phyloP scores from a whole-genome alignment of 2,888 invertebrate genomes.

The Cheilosia grossa region DNA sequence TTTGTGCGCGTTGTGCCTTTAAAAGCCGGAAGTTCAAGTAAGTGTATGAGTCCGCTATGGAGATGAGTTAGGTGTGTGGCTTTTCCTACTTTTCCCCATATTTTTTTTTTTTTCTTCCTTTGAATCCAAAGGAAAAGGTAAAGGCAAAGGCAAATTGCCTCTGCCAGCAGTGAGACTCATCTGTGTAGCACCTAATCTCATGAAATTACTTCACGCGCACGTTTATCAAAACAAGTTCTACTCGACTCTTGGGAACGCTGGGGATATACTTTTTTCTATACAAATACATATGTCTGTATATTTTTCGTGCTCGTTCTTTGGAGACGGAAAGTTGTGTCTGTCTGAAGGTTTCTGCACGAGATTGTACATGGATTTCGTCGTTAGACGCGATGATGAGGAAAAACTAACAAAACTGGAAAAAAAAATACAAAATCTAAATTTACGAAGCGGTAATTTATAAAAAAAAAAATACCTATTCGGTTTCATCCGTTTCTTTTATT shows the following conservation, averaged over 20 bases:
- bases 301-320: slow-evolving; percentile 34
- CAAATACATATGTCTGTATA: background rate
- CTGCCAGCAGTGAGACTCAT: slow-evolving; percentile 49
- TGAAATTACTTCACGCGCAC: slow-evolving; percentile 74
- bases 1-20: slow-evolving; percentile 28
- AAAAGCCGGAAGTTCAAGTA: slow-evolving; percentile 63
- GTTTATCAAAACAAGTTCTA: slow-evolving; percentile 71
- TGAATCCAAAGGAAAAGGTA: slow-evolving; percentile 43
- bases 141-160: slow-evolving; percentile 56
- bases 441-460: slow-evolving; percentile 49
- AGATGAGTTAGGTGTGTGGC: slow-evolving; percentile 53
- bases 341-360: slow-evolving; percentile 46
- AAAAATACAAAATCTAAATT: slow-evolving; percentile 15
- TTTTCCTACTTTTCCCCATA: slow-evolving; percentile 46
- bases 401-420: slow-evolving; percentile 21
- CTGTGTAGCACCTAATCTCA: slow-evolving; percentile 70
- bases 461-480: slow-evolving; percentile 34
- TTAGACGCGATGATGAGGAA: slow-evolving; percentile 68
- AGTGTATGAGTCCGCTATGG: slow-evolving; percentile 14
- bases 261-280: slow-evolving; percentile 26
- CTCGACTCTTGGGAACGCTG: slow-evolving; percentile 20
- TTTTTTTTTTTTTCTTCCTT: background rate
- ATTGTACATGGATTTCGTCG: slow-evolving; percentile 44
- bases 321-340: slow-evolving; percentile 39
- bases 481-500: slow-evolving; percentile 10